Percentiles rank a stretch among this genome's conserved stretches.
These are phyloP conservation scores for Carollia perspicillata DNA, from an alignment of 2,113 vertebrate genomes.

Conservation along the genomic window DNA sequence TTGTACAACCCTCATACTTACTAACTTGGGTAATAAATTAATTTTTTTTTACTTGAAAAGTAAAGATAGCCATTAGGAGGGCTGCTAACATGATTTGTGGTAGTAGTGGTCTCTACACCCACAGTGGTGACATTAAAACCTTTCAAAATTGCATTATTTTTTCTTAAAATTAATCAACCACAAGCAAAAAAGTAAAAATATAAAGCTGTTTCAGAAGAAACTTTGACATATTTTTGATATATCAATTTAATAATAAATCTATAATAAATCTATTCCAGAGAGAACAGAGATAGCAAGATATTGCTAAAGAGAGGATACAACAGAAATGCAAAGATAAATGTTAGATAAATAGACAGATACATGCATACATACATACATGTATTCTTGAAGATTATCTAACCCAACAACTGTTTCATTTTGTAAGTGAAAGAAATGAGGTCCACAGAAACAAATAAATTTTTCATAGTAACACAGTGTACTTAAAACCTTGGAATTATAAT, in stretches of 20 bases:
- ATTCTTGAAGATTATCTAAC: neutral
- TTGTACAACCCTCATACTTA: neutral
- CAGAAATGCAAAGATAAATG: too few relatives aligned
- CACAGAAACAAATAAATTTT: neutral
- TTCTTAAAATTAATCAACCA: neutral
- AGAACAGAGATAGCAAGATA: neutral
- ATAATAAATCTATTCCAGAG: neutral
- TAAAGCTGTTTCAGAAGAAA: neutral
- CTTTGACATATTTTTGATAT: neutral
- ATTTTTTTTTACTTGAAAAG: neutral
- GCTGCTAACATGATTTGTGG: neutral
- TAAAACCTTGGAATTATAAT: neutral
- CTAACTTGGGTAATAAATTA: neutral
- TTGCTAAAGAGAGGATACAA: neutral
- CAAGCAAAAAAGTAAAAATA: neutral
- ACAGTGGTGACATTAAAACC: neutral
- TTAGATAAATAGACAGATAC: neutral
- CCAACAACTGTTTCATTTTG: neutral
- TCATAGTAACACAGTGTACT: neutral
- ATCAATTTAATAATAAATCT: neutral
- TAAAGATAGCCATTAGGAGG: neutral
- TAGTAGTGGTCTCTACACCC: neutral
- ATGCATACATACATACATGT: neutral
- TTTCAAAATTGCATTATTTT: neutral
- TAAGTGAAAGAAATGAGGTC: neutral